These are phyloP conservation scores for Aleiodes leptofemur DNA, from an alignment of 2,888 invertebrate species.

Conservation along the genomic window DNA sequence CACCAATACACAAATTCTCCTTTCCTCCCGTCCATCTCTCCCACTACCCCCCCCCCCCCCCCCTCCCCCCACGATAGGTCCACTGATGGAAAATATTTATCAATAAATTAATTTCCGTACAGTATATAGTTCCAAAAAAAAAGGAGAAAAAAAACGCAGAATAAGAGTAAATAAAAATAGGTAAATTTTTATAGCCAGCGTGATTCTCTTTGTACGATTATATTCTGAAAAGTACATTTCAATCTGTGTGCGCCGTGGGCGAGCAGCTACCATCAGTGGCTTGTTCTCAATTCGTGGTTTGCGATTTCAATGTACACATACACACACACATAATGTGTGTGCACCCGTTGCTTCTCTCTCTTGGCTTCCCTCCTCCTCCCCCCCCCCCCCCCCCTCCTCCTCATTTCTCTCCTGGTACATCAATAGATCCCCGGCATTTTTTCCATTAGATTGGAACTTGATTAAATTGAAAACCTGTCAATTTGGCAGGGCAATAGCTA, in stretches of 20 bases:
- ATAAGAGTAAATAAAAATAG: slow-evolving; percentile 55
- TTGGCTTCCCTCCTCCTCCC: neutral
- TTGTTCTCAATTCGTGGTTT: slow-evolving; percentile 50
- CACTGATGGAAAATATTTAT: slow-evolving; percentile 69
- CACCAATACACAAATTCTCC: too few relatives aligned
- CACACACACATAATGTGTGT: slow-evolving; percentile 48
- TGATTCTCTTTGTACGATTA: slow-evolving; percentile 69
- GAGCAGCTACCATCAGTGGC: slow-evolving; percentile 41
- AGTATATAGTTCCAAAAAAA: slow-evolving; percentile 52
- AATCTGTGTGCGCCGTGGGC: slow-evolving; percentile 60
- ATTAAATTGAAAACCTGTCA: slow-evolving; percentile 76
- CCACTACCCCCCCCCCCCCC: neutral
- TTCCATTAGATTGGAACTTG: slow-evolving; percentile 75
- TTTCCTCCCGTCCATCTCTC: neutral
- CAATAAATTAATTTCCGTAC: slow-evolving; percentile 71
- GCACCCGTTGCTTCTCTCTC: slow-evolving; percentile 4
- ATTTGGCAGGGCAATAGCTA: slow-evolving; percentile 60
- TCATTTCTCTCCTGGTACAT: slow-evolving; percentile 54
- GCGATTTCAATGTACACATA: slow-evolving; percentile 51
- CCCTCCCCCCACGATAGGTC: slow-evolving; percentile 53
- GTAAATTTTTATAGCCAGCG: slow-evolving; percentile 44
- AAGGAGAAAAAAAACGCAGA: neutral
- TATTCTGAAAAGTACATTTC: slow-evolving; percentile 71
- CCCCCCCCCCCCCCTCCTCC: neutral
- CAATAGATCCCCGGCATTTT: slow-evolving; percentile 72